A percentile compares a stretch with the other conserved stretches of the same genome.
Evolutionary conservation across 2,113 vertebrate genomes (phyloP).

Genomic region (Arizona elegans): DNA sequence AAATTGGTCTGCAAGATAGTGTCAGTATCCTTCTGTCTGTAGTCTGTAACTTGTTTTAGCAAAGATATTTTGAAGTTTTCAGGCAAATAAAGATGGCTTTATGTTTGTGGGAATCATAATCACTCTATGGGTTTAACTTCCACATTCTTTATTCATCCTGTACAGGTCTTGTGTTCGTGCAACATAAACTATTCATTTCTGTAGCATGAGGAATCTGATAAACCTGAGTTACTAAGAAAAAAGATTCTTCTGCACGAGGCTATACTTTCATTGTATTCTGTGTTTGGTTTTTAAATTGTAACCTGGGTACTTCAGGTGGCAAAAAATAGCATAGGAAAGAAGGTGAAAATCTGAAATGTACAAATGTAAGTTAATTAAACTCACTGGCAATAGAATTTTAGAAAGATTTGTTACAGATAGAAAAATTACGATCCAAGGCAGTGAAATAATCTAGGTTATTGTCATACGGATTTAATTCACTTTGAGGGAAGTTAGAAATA

Average conservation of each 20-base stretch:
- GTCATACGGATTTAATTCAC: neutral
- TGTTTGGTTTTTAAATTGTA: neutral
- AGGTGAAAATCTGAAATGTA: neutral
- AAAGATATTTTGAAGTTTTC: neutral
- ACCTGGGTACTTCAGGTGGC: neutral
- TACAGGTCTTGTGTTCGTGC: neutral
- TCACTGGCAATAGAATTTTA: neutral
- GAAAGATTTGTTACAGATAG: neutral
- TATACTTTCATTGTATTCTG: neutral
- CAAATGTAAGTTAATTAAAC: neutral
- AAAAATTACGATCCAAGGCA: neutral
- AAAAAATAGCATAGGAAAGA: neutral
- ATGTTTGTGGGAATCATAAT: neutral
- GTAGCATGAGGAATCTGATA: neutral
- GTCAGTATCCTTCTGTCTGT: neutral
- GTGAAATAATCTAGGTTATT: neutral
- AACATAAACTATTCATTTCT: neutral
- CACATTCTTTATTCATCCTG: neutral
- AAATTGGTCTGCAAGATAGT: conserved; percentile 9
- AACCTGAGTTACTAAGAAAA: neutral
- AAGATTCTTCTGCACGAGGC: neutral
- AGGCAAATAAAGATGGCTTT: neutral
- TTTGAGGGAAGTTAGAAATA: neutral
- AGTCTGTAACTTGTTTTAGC: neutral
- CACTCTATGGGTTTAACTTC: neutral